These are phyloP conservation scores for Dioctria rufipes DNA, from an alignment of 2,888 invertebrate genomes.

Conservation along the genomic window DNA sequence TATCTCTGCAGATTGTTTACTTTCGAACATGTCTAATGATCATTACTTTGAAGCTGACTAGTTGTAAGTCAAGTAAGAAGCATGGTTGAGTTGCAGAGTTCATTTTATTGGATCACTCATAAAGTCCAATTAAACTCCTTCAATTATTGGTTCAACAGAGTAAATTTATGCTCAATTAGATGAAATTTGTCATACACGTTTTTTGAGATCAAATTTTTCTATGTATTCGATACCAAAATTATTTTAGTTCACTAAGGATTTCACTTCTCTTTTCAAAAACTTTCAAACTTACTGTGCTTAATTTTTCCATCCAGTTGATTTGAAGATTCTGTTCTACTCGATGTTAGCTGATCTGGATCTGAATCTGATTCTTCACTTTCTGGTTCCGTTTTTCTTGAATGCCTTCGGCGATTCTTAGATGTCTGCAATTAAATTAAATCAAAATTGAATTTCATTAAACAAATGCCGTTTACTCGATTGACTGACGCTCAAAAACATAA, in stretches of 20 bases:
- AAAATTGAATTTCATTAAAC: slow-evolving; percentile 44
- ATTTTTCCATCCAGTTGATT: slow-evolving; percentile 82
- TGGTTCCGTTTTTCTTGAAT: slow-evolving; percentile 77
- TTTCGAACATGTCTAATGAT: too few species aligned
- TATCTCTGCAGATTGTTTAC: too few species aligned
- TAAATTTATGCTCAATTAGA: too few species aligned
- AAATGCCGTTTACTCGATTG: not conserved
- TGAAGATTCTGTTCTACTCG: slow-evolving; percentile 82
- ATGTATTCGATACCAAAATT: too few species aligned
- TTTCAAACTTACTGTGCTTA: slow-evolving; percentile 77
- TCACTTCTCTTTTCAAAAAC: not conserved
- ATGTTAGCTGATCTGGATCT: slow-evolving; percentile 81
- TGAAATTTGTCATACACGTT: too few species aligned
- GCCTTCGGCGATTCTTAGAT: slow-evolving; percentile 75
- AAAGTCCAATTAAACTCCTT: too few species aligned
- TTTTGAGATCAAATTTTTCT: too few species aligned
- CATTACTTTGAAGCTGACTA: too few species aligned
- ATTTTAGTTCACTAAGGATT: not conserved
- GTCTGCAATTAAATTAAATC: slow-evolving; percentile 67
- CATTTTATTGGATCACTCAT: too few species aligned
- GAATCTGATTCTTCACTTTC: slow-evolving; percentile 84
- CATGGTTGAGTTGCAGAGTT: too few species aligned
- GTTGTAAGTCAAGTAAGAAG: too few species aligned
- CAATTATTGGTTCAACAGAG: too few species aligned
- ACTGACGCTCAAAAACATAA: not conserved